These are phyloP conservation scores for Cydia amplana DNA, from an alignment of 1,140 invertebrate genomes.

Conservation along the genomic window DNA sequence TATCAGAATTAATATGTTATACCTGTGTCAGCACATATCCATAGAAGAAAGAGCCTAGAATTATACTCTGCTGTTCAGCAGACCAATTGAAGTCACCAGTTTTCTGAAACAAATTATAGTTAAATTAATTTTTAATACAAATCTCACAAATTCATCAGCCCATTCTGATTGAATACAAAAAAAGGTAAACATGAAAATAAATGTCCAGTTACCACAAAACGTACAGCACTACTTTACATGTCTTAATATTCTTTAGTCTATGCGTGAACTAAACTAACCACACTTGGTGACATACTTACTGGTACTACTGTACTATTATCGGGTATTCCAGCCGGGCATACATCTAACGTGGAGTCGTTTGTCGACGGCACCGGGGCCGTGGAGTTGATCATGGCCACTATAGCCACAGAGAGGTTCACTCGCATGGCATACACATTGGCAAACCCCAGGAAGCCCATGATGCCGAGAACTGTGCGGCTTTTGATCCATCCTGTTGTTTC, in stretches of 20 bases:
- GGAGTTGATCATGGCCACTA: conserved; percentile 95
- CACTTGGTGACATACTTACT: conserved; percentile 67
- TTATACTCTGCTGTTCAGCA: conserved; percentile 87
- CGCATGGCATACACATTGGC: conserved; percentile 94
- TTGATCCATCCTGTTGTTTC: conserved; percentile 85
- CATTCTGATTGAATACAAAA: no score
- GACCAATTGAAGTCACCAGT: conserved; percentile 89
- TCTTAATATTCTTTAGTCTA: no score
- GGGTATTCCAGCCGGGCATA: conserved; percentile 79
- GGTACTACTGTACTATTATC: conserved; percentile 80
- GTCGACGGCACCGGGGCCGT: conserved; percentile 81
- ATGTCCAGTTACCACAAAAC: background rate
- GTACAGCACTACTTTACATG: background rate
- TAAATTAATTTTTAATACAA: background rate
- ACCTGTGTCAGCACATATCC: conserved; percentile 92
- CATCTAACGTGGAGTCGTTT: conserved; percentile 81
- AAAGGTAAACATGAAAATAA: no score
- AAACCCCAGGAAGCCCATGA: conserved; percentile 90
- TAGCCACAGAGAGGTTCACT: conserved; percentile 95
- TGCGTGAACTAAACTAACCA: background rate
- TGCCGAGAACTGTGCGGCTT: conserved; percentile 86
- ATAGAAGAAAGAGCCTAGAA: conserved; percentile 92
- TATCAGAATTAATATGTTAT: conserved; percentile 34
- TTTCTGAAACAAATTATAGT: conserved; percentile 69
- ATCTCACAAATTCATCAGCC: background rate